Evolutionary conservation across 2,113 vertebrate species (phyloP), one percentile per base, ranked within the genome.

Genomic region (Rhinogobius similis): DNA sequence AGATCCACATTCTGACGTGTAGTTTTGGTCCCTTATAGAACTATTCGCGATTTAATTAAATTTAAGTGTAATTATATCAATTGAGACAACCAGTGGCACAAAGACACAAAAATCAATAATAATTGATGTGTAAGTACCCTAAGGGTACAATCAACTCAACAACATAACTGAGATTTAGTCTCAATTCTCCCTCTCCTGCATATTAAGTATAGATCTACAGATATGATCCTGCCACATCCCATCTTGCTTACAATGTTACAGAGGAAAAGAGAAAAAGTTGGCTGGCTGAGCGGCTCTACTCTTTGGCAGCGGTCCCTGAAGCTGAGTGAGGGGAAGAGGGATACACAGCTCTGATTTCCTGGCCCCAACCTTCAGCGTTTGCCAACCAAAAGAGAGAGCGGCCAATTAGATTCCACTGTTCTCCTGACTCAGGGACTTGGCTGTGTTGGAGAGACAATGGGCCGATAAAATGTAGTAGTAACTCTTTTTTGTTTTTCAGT

Each of bases 321-420:
- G 73, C 82, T 80, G 76, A 74, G 81, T 75, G 79, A 72, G 74
- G 72, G 66, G 79, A 66, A 80, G 77, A 86, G 71, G 71, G 74
- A 82, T 66, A 85, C 68, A 66, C 72, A 77, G 83, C 82, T 89
- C 85, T 70, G 66, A 85, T 85, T 87, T 90, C 87, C 87, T 90
- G 87, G 55, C 77, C 71, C 23, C 65, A 88, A 85, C 77, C 80
- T 67, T 75, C 75, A 70, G 62, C 10, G 44, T 71, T 79, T 82
- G 86, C 87, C 87, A 91, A 87, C 65, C 62, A 86, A 88, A 88
- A 88, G 84, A 86, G 74, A 87, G 58, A 43, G 58, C 39, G 48
- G 81, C 70, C 74, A 82, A 82, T 85, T 70, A 73, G 69, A 87
- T 78, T 86, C 71, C 70, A 86, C 44, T 73, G 81, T 77, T 81